Evolutionary conservation across 2,888 invertebrate species (phyloP), one percentile per base, ranked within the genome.

Genomic region (Unio pictorum): DNA sequence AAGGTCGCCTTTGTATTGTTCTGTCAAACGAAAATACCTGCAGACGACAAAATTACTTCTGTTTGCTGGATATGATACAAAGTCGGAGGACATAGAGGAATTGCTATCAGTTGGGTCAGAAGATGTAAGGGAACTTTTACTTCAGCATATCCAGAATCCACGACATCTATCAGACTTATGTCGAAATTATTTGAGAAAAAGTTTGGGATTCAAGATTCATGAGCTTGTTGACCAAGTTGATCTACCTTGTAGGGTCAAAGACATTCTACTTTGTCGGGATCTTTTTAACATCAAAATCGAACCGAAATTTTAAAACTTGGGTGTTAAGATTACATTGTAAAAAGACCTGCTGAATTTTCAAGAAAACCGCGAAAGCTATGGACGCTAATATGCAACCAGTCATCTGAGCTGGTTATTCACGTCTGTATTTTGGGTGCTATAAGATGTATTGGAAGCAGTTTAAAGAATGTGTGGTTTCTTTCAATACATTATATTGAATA

Each of bases 231-330:
- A 64, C 7, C 69, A 71, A 20, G 55, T 64, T 23, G 72, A 72
- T 30, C 57, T 77, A 20, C 77, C 77, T 30, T 34, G 54, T 11
- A 60, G 77, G 34, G 62, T 75, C 4, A 66, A 66, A 20, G 77
- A 77, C 55, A 70, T 69, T 66, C 45, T 77, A 23, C 58, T 77
- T n/a, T 60, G 75, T 18, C 60, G 75, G 60, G 75, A 77, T 65
- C n/a, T 77, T 28, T 34, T 77, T 18, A 73, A 73, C 55, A 62
- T 73, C 20, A 72, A 72, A 66, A 69, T 71, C 23, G 73, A 76
- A 64, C 74, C 72, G 23, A 72, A 63, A n/a, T 64, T 74, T 45
- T 45, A 15, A 45, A 45, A 45, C 45, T 45, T 3, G 8, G 15
- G 15, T 3, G 3, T 15, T 3, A 45, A 45, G 15, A 45, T 45